Conservation (phyloP, 2,888 invertebrate genomes). For the Cremastobaeus sp. region DNA sequence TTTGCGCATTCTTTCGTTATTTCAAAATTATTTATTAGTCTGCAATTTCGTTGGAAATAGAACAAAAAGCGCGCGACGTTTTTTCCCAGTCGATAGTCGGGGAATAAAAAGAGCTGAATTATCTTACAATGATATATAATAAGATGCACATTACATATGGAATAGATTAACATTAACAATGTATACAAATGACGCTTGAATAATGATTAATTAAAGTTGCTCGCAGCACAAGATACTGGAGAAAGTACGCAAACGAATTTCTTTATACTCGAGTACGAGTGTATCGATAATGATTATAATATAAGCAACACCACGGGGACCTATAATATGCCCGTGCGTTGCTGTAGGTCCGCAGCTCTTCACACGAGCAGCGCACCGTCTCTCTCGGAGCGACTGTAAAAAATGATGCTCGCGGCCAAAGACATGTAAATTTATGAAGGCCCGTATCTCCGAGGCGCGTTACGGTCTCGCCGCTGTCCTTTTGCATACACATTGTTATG, state of each 20-base stretch:
- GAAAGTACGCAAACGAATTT: conserved; percentile 58
- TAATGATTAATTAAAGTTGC: conserved; percentile 53
- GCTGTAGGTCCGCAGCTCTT: conserved; percentile 73
- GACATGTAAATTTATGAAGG: conserved; percentile 77
- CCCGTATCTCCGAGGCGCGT: conserved; percentile 65
- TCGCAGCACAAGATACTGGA: conserved; percentile 23
- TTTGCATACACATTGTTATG: conserved; percentile 69
- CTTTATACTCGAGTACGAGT: conserved; percentile 61
- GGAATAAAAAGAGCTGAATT: too few relatives aligned
- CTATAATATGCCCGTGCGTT: conserved; percentile 71
- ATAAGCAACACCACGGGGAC: conserved; percentile 75
- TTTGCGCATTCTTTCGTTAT: too few relatives aligned
- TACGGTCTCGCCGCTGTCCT: conserved; percentile 60
- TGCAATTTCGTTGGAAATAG: too few relatives aligned
- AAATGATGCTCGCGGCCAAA: conserved; percentile 76
- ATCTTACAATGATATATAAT: neutral
- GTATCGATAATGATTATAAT: conserved; percentile 75
- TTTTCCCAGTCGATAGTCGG: too few relatives aligned
- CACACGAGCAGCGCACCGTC: conserved; percentile 55
- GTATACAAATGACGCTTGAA: conserved; percentile 41
- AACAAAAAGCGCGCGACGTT: too few relatives aligned
- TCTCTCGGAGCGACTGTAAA: conserved; percentile 72
- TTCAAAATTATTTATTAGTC: too few relatives aligned
- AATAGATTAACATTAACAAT: conserved; percentile 14
- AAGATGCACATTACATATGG: neutral